Percentiles rank a stretch among this genome's conserved stretches.
phyloP scores from a whole-genome alignment of 2,113 vertebrate species.

The Hippoglossus stenolepis region DNA sequence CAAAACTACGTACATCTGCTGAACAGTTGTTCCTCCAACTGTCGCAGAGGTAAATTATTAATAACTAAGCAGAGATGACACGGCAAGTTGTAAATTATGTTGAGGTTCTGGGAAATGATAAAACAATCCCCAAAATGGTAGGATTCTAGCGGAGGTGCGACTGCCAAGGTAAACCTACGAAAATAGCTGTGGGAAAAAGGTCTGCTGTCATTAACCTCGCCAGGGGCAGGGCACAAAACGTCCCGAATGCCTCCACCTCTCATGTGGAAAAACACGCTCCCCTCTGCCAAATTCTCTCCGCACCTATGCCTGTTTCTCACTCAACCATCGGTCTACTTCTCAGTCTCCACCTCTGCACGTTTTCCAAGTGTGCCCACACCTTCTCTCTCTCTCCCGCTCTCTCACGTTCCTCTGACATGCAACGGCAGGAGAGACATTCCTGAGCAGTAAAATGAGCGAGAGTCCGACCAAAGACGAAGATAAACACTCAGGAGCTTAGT shows the following conservation, averaged over 20 bases:
- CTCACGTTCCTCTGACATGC: conserved; percentile 52
- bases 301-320: conserved; percentile 52
- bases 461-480: conserved; percentile 32
- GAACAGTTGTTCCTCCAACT: too few species aligned
- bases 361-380: conserved; percentile 9
- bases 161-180: conserved; percentile 23
- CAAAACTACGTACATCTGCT: conserved; percentile 17
- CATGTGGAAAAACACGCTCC: conserved; percentile 37
- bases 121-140: conserved; percentile 14
- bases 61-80: neutral
- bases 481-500: conserved; percentile 11
- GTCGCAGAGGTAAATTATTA: too few species aligned
- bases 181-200: conserved; percentile 21
- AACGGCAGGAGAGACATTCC: conserved; percentile 71
- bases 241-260: conserved; percentile 37
- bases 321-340: neutral
- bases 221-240: conserved; percentile 47
- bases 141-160: neutral
- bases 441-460: conserved; percentile 15
- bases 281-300: conserved; percentile 35
- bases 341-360: conserved; percentile 20
- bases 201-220: conserved; percentile 6
- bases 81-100: too few species aligned
- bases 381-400: neutral
- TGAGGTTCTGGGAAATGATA: neutral